Percentiles rank a stretch among this genome's conserved stretches.
Conservation (phyloP, 37 sponge, comb jelly and placozoan genomes). For the Mnemiopsis leidyi region DNA sequence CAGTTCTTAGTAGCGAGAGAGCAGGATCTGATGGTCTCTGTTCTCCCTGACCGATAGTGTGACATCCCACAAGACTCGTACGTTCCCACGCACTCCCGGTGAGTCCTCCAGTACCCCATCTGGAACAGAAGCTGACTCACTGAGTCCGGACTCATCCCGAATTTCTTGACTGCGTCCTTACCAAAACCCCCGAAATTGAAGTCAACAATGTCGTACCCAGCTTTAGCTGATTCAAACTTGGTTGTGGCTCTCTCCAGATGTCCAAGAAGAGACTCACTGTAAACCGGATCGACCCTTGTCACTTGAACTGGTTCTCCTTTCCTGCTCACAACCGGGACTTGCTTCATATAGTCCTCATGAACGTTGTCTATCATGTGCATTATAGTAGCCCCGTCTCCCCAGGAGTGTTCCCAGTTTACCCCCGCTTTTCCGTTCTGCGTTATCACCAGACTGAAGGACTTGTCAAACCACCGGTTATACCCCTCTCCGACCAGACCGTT, state of each 20-base stretch:
- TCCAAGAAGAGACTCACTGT: constrained; percentile 67
- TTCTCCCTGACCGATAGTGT: constrained; percentile 92
- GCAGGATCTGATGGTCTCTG: constrained; percentile 95
- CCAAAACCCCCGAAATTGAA: constrained; percentile 73
- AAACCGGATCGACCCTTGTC: constrained; percentile 68
- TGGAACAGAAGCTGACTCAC: constrained; percentile 84
- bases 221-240: constrained; percentile 65
- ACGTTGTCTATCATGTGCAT: constrained; percentile 82
- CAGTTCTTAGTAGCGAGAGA: constrained; percentile 72
- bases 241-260: constrained; percentile 69
- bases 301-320: background rate
- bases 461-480: constrained; percentile 95
- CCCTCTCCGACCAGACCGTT: constrained; percentile 82
- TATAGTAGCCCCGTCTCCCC: constrained; percentile 97
- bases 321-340: background rate
- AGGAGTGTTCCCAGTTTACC: constrained; percentile 96
- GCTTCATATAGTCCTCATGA: constrained; percentile 67
- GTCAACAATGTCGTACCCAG: constrained; percentile 58
- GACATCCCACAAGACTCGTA: constrained; percentile 97
- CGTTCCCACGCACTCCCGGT: constrained; percentile 72
- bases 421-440: constrained; percentile 72
- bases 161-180: constrained; percentile 75
- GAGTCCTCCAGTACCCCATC: constrained; percentile 85
- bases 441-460: constrained; percentile 84
- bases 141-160: constrained; percentile 80